Base-by-base conservation (phyloP, 2,888 invertebrate genomes). In the Apodemia hepburni region DNA sequence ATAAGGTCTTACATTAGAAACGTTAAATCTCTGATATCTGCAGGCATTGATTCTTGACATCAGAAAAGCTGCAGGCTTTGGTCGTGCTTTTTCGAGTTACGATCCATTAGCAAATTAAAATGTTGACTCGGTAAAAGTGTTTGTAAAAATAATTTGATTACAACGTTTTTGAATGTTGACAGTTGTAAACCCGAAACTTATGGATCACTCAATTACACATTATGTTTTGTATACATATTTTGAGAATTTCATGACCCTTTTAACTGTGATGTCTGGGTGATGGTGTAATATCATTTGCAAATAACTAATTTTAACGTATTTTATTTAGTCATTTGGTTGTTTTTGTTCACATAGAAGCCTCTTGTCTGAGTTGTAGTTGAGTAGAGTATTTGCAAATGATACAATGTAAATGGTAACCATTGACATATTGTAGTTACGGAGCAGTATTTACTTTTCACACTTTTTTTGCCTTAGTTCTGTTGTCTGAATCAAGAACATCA, bases 381-480 rank as follows among this genome's bases (percentile, higher is more conserved):
- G 58, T 62, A 61, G 47, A 29, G 61, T 82, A 79, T 87, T 86
- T 87, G 87, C 85, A 84, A 86, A 84, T 85, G 80, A 74, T 69
- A 75, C 67, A 71, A 71, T 69, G 70, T 70, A 69, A 71, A 70
- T 73, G 71, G 65, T 85, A 85, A 87, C 84, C 85, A 79, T 78
- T 73, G 84, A 84, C 85, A 84, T 84, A 54, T 81, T 80, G 75
- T 82, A 82, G 80, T 82, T 77, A 77, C 71, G 74, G 71, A 77
- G 80, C 90, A 88, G 88, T 88, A 88, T 88, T 89, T 88, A 90
- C 88, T 88, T 89, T 87, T 87, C 75, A 75, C 71, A 75, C 69
- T 66, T 76, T 80, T 82, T 77, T 75, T 68, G 71, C 73, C 73
- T 58, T 58, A 79, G 70, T 59, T 70, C 70, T 77, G 75, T 75